A percentile compares a stretch with the other conserved stretches of the same genome.
Conservation (phyloP, 2,888 invertebrate genomes). For the Blomia tropicalis region DNA sequence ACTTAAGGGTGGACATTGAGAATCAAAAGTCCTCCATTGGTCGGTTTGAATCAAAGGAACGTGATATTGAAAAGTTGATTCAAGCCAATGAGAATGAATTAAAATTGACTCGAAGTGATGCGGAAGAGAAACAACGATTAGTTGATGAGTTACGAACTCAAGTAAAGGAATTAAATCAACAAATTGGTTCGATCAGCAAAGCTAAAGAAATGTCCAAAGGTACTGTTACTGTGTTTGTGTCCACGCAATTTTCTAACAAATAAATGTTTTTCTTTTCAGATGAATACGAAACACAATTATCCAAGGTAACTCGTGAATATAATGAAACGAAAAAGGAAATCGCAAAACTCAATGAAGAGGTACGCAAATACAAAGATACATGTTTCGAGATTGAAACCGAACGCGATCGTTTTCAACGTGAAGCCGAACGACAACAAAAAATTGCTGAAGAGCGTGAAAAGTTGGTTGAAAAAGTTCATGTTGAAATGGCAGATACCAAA, state of each 20-base stretch:
- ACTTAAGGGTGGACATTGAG: constrained; percentile 17
- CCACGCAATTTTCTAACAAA: neutral
- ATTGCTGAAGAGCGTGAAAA: constrained; percentile 1
- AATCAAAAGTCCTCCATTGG: constrained; percentile 18
- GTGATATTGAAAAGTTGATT: constrained; percentile 16
- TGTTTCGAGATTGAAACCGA: constrained; percentile 20
- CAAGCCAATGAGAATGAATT: constrained; percentile 17
- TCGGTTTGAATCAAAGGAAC: constrained; percentile 12
- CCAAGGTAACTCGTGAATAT: constrained; percentile 19
- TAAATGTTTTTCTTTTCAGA: constrained; percentile 6
- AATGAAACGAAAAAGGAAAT: constrained; percentile 15
- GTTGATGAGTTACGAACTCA: neutral
- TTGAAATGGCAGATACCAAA: constrained; percentile 19
- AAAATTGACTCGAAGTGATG: constrained; percentile 23
- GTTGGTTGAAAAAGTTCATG: constrained; percentile 16
- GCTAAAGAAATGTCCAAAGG: constrained; percentile 14
- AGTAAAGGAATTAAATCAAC: constrained; percentile 4
- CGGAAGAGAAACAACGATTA: constrained; percentile 18
- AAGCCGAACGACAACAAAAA: constrained; percentile 1
- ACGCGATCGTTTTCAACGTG: constrained; percentile 9
- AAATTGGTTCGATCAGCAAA: neutral
- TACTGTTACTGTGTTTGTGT: neutral
- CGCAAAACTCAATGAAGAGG: neutral
- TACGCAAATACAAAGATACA: constrained; percentile 13
- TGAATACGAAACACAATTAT: constrained; percentile 19